These are phyloP conservation scores for Notolepis coatsorum DNA, from an alignment of 2,797 vertebrate species.

Conservation along the genomic window DNA sequence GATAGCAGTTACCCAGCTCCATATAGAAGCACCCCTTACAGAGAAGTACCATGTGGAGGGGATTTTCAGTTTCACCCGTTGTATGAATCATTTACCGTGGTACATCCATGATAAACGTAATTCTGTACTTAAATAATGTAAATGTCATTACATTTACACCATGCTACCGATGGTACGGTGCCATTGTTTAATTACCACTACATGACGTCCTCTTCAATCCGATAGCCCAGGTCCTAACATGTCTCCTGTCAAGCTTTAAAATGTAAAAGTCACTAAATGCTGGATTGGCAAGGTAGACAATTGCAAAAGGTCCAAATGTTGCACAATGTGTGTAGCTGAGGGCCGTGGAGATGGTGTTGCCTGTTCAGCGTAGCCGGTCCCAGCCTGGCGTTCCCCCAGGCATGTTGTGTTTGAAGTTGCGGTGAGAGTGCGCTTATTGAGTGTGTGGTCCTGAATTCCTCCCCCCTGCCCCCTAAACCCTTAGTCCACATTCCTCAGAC, in stretches of 20 bases:
- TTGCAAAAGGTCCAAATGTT: constrained; percentile 18
- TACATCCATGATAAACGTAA: too few species aligned
- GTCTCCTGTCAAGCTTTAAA: neutral
- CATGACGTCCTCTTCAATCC: too few species aligned
- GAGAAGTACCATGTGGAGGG: too few species aligned
- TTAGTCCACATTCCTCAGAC: constrained; percentile 37
- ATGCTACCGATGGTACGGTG: too few species aligned
- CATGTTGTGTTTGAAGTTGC: constrained; percentile 11
- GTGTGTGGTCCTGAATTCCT: constrained; percentile 25
- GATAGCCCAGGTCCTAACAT: neutral
- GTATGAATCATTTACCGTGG: too few species aligned
- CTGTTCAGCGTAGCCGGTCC: constrained; percentile 20
- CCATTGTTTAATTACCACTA: too few species aligned
- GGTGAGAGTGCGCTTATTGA: neutral
- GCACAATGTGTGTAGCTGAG: constrained; percentile 27
- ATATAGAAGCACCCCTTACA: constrained; percentile 36
- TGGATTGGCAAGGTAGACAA: neutral
- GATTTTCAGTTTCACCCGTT: too few species aligned
- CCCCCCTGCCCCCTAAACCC: constrained; percentile 9
- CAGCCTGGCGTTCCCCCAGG: constrained; percentile 23
- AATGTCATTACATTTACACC: too few species aligned
- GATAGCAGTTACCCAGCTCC: constrained; percentile 44
- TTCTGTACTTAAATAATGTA: too few species aligned
- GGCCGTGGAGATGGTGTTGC: constrained; percentile 18
- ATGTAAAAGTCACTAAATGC: neutral